Conservation (phyloP, 2,888 invertebrate genomes). For the Temnothorax rugatulus region DNA sequence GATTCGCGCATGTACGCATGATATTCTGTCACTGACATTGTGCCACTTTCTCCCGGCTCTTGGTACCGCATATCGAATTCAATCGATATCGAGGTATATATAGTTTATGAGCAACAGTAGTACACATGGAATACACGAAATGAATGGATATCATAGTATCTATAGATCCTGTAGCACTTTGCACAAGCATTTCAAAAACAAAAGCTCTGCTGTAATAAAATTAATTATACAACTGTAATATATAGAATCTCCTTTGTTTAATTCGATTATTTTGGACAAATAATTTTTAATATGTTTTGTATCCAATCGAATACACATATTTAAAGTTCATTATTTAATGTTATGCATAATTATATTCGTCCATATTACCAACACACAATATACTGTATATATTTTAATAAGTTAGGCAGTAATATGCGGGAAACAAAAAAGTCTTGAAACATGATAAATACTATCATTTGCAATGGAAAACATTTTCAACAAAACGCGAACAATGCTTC, state of each 20-base stretch:
- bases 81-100: background rate
- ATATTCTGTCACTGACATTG: slow-evolving; percentile 5
- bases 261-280: background rate
- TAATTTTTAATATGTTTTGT: background rate
- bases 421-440: background rate
- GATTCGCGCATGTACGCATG: background rate
- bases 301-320: background rate
- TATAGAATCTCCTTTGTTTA: background rate
- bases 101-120: background rate
- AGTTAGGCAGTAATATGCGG: background rate
- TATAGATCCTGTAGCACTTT: background rate
- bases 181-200: background rate
- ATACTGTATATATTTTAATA: background rate
- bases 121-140: background rate
- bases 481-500: background rate
- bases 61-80: background rate
- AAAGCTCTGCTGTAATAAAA: background rate
- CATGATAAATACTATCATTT: background rate
- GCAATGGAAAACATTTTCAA: background rate
- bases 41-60: background rate
- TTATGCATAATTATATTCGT: background rate
- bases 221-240: background rate
- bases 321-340: background rate
- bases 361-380: background rate
- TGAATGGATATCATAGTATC: background rate